Conservation (phyloP, 2,797 vertebrate species). For the Emys orbicularis region DNA sequence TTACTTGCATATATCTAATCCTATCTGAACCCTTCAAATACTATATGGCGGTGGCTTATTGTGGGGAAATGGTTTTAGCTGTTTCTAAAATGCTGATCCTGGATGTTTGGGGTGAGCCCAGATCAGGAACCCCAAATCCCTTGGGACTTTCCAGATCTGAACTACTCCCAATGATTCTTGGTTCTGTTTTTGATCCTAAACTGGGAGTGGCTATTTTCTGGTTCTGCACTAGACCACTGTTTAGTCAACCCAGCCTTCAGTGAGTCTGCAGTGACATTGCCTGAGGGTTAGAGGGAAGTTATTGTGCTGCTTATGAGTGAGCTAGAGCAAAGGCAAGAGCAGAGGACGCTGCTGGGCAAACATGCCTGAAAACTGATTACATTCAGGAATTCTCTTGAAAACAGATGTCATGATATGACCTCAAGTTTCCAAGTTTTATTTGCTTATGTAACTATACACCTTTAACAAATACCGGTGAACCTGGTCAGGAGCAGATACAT, state of each 20-base stretch:
- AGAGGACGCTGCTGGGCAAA: not conserved
- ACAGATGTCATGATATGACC: not conserved
- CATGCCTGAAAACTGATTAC: not conserved
- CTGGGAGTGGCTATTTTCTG: not conserved
- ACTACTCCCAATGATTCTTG: not conserved
- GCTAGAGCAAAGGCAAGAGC: not conserved
- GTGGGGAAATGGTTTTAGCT: not conserved
- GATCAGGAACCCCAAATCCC: not conserved
- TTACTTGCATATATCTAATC: not conserved
- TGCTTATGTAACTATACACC: not conserved
- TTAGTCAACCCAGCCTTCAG: not conserved
- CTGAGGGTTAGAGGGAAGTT: not conserved
- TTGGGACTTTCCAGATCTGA: not conserved
- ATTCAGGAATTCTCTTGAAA: not conserved
- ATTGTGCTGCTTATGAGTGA: not conserved
- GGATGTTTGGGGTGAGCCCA: not conserved
- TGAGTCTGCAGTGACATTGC: not conserved
- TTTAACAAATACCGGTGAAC: not conserved
- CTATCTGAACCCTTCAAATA: not conserved
- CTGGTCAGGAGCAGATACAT: not conserved
- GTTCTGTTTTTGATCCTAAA: not conserved
- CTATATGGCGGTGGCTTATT: not conserved
- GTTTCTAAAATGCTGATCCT: not conserved
- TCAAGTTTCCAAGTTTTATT: not conserved
- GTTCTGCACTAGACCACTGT: not conserved